Base-by-base conservation (phyloP, 2,113 vertebrate genomes). In the Fulica atra region DNA sequence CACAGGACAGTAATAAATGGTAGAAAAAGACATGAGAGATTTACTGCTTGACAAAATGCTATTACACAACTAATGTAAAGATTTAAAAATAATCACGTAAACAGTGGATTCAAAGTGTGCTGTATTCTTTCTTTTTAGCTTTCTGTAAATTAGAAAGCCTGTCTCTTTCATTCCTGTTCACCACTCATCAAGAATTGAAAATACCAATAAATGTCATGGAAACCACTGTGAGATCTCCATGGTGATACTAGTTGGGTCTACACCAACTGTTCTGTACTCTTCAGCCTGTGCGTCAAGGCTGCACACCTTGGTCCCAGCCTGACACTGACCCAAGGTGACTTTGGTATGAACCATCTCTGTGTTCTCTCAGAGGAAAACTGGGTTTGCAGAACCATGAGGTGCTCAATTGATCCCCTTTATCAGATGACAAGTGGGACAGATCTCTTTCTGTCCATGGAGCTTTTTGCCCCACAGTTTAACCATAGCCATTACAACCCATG, bases 171-270 rank as follows among this genome's bases (percentile, higher is more conserved):
- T 78, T 88, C 70, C 33, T 68, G 28, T 88, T 86, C 76, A 56
- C 25, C 35, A 11, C 38, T 77, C 56, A 23, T 9, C 17, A 77
- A 81, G 79, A 86, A 83, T 18, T 60, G 36, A 90, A 92, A 86
- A 84, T 63, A 48, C 42, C 51, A 78, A 31, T 60, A 95, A 89
- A 88, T 42, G 51, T 53, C 54, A 80, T 64, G 59, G 78, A 92
- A 92, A 91, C 71, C 80, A 48, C 28, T 10, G 71, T 31, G 79
- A 59, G 21, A 57, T 69, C 63, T 86, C 79, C 81, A 50, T 80
- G 65, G 84, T 57, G 54, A 76, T n/a, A 36, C 10, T 69, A 16
- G 46, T 76, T 90, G 71, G 33, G 24, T 40, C 50, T 72, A 11
- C 50, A 31, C 16, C 29, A n/a, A 35, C 42, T 57, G 2, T n/a